These are phyloP conservation scores for Phoxinus phoxinus DNA, from an alignment of 2,113 vertebrate genomes.

Conservation along the genomic window DNA sequence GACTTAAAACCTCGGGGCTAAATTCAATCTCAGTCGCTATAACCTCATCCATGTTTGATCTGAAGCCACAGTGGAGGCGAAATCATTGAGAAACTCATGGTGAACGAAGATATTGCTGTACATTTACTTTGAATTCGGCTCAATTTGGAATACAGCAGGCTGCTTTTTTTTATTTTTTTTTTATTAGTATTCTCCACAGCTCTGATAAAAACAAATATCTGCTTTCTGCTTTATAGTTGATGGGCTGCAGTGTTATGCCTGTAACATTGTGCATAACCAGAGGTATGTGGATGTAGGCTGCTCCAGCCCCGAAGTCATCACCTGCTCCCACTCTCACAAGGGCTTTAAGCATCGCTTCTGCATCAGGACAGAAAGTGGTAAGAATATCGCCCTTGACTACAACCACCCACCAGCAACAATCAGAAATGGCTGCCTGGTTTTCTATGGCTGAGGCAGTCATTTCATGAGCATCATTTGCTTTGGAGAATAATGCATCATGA, in stretches of 20 bases:
- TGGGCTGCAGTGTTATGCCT: conserved; percentile 77
- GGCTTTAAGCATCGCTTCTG: conserved; percentile 82
- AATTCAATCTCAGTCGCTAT: conserved; percentile 27
- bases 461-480: neutral
- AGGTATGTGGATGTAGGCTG: conserved; percentile 75
- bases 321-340: conserved; percentile 79
- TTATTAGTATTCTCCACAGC: neutral
- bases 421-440: neutral
- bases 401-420: conserved; percentile 23
- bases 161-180: neutral
- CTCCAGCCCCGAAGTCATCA: conserved; percentile 76
- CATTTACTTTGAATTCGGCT: neutral
- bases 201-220: neutral
- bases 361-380: conserved; percentile 66
- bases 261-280: conserved; percentile 74
- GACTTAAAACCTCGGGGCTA: conserved; percentile 6
- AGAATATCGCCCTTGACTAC: conserved; percentile 26
- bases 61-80: neutral
- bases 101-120: neutral
- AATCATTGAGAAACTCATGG: conserved; percentile 7
- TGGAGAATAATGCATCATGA: neutral
- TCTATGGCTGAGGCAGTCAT: neutral
- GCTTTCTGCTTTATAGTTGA: conserved; percentile 60
- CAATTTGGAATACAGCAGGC: neutral
- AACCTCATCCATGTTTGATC: neutral